These are phyloP conservation scores for Hoplias malabaricus DNA, from an alignment of 2,113 vertebrate genomes.

Conservation along the genomic window DNA sequence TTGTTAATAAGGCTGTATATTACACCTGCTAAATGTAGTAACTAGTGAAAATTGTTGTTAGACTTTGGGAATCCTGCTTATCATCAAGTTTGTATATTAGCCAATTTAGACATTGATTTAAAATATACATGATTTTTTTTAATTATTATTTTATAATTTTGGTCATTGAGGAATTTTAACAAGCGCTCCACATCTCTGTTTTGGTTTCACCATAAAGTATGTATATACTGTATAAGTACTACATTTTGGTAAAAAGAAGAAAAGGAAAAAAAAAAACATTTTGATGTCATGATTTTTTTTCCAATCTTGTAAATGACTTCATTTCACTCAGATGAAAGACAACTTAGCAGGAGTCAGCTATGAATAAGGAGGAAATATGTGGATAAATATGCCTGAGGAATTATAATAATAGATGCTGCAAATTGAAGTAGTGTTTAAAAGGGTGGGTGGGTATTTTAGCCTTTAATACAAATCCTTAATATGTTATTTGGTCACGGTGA, in stretches of 20 bases:
- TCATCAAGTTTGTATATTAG: slow-evolving; percentile 80
- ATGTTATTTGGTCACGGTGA: slow-evolving; percentile 32
- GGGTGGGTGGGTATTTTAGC: background rate
- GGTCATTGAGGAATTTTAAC: slow-evolving; percentile 56
- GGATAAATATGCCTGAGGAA: background rate
- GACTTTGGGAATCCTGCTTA: slow-evolving; percentile 69
- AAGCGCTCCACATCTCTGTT: slow-evolving; percentile 56
- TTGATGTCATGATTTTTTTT: slow-evolving; percentile 57
- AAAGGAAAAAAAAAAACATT: slow-evolving; percentile 56
- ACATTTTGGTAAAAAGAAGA: slow-evolving; percentile 69
- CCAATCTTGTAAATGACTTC: slow-evolving; percentile 60
- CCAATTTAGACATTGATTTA: slow-evolving; percentile 66
- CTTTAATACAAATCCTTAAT: slow-evolving; percentile 25
- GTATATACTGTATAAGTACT: slow-evolving; percentile 76
- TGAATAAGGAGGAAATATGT: background rate
- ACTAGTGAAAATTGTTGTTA: slow-evolving; percentile 78
- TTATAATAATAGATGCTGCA: slow-evolving; percentile 26
- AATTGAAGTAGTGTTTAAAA: slow-evolving; percentile 26
- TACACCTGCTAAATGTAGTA: slow-evolving; percentile 80
- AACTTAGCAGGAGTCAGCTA: slow-evolving; percentile 22
- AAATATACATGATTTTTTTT: slow-evolving; percentile 25
- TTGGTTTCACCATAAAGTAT: slow-evolving; percentile 69
- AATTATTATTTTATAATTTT: slow-evolving; percentile 52
- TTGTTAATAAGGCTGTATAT: slow-evolving; percentile 73
- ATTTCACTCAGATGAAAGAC: slow-evolving; percentile 53